A percentile compares a stretch with the other conserved stretches of the same genome.
Conservation (phyloP, 2,888 invertebrate species). For the Epirrita christyi region DNA sequence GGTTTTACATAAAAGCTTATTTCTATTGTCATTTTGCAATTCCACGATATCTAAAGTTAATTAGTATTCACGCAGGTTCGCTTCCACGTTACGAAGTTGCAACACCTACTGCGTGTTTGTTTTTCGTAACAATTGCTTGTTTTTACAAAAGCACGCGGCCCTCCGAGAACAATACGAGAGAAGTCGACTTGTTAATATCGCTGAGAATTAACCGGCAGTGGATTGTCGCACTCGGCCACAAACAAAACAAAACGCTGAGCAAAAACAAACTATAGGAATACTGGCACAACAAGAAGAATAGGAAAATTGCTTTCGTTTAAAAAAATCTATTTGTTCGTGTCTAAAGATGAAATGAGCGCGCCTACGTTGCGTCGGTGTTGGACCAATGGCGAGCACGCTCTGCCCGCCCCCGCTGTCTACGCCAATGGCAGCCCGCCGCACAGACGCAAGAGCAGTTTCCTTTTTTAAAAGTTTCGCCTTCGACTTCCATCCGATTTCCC, state of each 20-base stretch:
- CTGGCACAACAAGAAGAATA: conserved; percentile 82
- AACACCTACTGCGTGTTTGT: conserved; percentile 59
- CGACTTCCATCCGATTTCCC: conserved; percentile 83
- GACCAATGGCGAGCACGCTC: conserved; percentile 70
- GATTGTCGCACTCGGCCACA: conserved; percentile 76
- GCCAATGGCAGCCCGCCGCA: conserved; percentile 67
- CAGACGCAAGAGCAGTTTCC: conserved; percentile 80
- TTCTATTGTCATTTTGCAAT: conserved; percentile 54
- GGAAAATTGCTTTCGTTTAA: conserved; percentile 84
- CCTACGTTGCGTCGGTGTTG: conserved; percentile 68
- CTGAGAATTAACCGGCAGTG: conserved; percentile 81
- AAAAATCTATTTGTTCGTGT: conserved; percentile 83
- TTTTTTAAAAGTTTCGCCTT: conserved; percentile 83
- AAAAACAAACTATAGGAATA: conserved; percentile 82
- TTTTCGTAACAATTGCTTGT: conserved; percentile 75
- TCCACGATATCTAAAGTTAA: conserved; percentile 64
- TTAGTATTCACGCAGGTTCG: conserved; percentile 61
- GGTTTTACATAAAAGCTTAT: conserved; percentile 38
- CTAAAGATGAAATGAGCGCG: conserved; percentile 80
- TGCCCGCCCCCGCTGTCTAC: conserved; percentile 71
- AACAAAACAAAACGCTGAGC: conserved; percentile 83
- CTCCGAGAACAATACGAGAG: conserved; percentile 67
- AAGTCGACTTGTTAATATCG: conserved; percentile 74
- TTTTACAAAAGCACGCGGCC: conserved; percentile 72
- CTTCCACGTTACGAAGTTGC: conserved; percentile 43